phyloP scores from a whole-genome alignment of 2,888 invertebrate species.

The Hypomecis punctinalis region DNA sequence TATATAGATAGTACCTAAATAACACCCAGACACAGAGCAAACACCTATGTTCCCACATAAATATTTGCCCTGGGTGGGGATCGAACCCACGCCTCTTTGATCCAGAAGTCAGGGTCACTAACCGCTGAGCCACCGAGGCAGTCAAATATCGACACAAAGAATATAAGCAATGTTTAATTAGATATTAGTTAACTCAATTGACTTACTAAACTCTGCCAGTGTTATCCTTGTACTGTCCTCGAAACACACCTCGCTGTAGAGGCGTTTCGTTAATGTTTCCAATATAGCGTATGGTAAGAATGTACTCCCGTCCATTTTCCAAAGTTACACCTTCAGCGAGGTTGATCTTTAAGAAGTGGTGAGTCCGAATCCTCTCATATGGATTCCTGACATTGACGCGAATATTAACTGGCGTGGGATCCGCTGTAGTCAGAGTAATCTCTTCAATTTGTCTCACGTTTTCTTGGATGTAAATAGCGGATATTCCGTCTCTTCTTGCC shows the following conservation, averaged over 20 bases:
- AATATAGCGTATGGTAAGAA: slow-evolving; percentile 61
- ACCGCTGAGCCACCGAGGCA: too few species aligned
- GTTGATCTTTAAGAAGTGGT: slow-evolving; percentile 70
- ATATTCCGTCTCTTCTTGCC: slow-evolving; percentile 57
- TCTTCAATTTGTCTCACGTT: slow-evolving; percentile 64
- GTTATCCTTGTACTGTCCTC: slow-evolving; percentile 67
- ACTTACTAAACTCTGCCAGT: slow-evolving; percentile 66
- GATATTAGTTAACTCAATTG: slow-evolving; percentile 1
- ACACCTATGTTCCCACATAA: too few species aligned
- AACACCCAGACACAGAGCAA: too few species aligned
- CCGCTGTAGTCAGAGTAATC: slow-evolving; percentile 51
- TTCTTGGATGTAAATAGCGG: slow-evolving; percentile 66
- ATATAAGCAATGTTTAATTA: too few species aligned
- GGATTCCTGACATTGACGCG: slow-evolving; percentile 47
- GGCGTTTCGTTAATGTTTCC: slow-evolving; percentile 80
- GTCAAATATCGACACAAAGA: not conserved
- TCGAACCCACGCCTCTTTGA: too few species aligned
- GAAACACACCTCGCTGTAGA: slow-evolving; percentile 73
- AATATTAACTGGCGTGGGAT: slow-evolving; percentile 38
- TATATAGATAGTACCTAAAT: too few species aligned
- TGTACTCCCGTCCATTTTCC: slow-evolving; percentile 53
- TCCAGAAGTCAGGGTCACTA: too few species aligned
- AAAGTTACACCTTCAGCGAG: slow-evolving; percentile 59
- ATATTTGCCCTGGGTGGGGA: too few species aligned
- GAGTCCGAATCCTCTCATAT: slow-evolving; percentile 60